Evolutionary conservation across 2,113 vertebrate genomes (phyloP), one percentile per base, ranked within the genome.

Genomic region (cattle (Bos taurus)): DNA sequence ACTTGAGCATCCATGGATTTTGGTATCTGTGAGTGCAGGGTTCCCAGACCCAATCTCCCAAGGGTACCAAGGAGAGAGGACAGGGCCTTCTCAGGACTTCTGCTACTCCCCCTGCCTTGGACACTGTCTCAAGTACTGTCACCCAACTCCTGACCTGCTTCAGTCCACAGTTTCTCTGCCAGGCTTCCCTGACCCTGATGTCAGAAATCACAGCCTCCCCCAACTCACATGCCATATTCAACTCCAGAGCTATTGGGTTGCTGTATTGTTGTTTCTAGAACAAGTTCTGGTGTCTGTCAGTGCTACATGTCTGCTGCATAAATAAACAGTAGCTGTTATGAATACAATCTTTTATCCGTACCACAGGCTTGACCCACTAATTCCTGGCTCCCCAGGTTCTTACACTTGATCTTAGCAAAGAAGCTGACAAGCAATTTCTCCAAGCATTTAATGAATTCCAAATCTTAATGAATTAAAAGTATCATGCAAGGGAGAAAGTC

Each of bases 51-150:
- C 74, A 7, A 28, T 46, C 74, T 28, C 40, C 3, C 25, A 14
- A 0, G 25, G 40, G 26, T 13, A 74, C 2, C 1, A 0, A 46
- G 56, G 21, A 57, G 74, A 7, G 14, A 48, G 14, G 43, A 48
- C 1, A 2, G 40, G 14, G 12, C 21, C 52, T 87, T 59, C 59
- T 48, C 17, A 57, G 2, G 5, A 84, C n/a, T 60, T 62, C 36
- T 54, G 16, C 77, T 64, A 36, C 7, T n/a, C 43, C 6, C 11
- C 4, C 12, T 33, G 43, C 43, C 43, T 43, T 43, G 43, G 43
- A 43, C 43, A 5, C 6, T 94, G 59, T 83, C 12, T 48, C 50
- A 59, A 26, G 26, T 71, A 43, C 43, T 5, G 43, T 43, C 43
- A 88, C 4, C 33, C 10, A 25, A 23, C 50, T 78, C 16, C 23